These are phyloP conservation scores for Salarias fasciatus DNA, from an alignment of 2,797 vertebrate species.

Conservation along the genomic window DNA sequence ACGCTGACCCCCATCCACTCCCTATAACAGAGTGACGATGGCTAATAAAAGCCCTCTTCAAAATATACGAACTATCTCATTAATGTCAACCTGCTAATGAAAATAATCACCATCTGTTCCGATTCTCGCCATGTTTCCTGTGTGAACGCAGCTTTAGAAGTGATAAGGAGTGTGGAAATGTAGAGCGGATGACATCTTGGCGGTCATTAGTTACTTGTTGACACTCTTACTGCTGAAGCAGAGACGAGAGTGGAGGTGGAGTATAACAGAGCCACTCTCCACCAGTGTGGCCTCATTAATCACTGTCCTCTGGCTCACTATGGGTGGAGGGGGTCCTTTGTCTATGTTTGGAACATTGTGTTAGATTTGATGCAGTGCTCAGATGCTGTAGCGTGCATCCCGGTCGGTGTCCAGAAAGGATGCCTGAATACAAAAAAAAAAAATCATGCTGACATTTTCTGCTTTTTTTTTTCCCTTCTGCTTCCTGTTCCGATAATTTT, in stretches of 20 bases:
- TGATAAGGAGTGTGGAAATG: conserved; percentile 53
- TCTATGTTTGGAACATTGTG: conserved; percentile 57
- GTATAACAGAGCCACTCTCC: conserved; percentile 65
- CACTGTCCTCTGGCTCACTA: conserved; percentile 69
- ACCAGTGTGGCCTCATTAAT: conserved; percentile 78
- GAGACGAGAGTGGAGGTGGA: conserved; percentile 62
- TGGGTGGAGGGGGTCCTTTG: conserved; percentile 63
- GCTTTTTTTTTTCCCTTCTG: conserved; percentile 2
- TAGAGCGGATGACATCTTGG: conserved; percentile 58
- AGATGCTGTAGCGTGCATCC: conserved; percentile 35
- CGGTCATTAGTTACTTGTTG: conserved; percentile 73
- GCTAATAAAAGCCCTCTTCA: neutral
- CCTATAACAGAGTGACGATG: too few species aligned
- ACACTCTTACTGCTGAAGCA: conserved; percentile 49
- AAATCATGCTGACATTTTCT: too few species aligned
- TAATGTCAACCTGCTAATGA: neutral
- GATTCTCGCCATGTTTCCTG: conserved; percentile 2
- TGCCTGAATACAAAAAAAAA: too few species aligned
- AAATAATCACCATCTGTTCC: conserved; percentile 22
- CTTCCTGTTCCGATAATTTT: conserved; percentile 9
- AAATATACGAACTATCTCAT: too few species aligned
- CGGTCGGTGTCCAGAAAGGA: conserved; percentile 34
- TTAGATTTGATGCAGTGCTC: conserved; percentile 49
- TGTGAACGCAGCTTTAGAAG: conserved; percentile 19
- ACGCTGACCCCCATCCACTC: too few species aligned